Base-by-base conservation (phyloP, 1,140 invertebrate species). In the Zaprionus kolodkinae region DNA sequence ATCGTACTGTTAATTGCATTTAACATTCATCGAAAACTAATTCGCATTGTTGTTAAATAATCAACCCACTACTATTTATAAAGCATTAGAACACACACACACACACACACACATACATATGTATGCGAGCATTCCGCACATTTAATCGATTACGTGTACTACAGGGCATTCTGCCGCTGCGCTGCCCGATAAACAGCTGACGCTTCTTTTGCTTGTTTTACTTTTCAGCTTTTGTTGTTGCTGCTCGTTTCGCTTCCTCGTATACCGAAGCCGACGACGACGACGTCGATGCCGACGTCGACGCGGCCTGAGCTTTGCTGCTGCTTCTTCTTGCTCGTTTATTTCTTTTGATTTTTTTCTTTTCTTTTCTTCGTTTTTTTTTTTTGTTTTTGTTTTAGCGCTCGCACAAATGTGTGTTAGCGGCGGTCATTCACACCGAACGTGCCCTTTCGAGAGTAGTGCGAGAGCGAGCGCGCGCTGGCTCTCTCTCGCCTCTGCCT, bases 361-460 rank as follows among this genome's bases (percentile, higher is more conserved):
- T 77, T 62, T 67, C 62, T 35, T 61, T 60, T 52, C 33, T 6
- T 54, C 21, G 12, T 57, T 52, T 48, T 50, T 69, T 48, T 50
- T 69, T 68, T 78, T 76, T 91, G 78, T 69, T 81, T 88, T 91
- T 91, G 84, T 87, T 88, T 84, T 88, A 89, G 81, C 81, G 81
- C 85, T 87, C 85, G 88, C 85, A 76, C 85, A 91, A 91, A 91
- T 91, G 90, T 91, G 90, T 91, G 90, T 91, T 91, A 91, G 90
- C 85, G 78, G 83, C 89, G 90, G 90, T 91, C 90, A 91, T 91
- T 91, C 90, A 91, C 90, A 90, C 78, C 73, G 81, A 91, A 91
- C 88, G 81, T 91, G 88, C 88, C 88, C 88, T 89, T 89, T 90
- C 61, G 79, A 79, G 82, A 83, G 76, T 72, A 81, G 76, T 76